These are phyloP conservation scores for Siderastrea siderea DNA, from an alignment of 92 coral and sea anemone genomes.

Conservation along the genomic window DNA sequence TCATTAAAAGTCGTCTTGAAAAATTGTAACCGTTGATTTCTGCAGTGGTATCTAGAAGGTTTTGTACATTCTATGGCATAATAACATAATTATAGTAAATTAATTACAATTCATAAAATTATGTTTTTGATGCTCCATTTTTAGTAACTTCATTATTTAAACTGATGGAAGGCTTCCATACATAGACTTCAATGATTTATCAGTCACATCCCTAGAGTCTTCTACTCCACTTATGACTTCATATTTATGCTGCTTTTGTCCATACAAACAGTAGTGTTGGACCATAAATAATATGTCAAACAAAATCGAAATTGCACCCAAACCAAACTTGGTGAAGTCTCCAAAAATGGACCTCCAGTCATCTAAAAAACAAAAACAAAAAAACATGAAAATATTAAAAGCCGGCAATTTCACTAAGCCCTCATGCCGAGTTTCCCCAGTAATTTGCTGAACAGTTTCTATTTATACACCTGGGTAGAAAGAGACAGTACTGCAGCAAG, in stretches of 20 bases:
- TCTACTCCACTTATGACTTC: constrained; percentile 48
- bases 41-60: no score
- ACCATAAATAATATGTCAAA: constrained; percentile 89
- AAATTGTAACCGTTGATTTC: no score
- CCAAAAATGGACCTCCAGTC: constrained; percentile 98
- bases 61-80: no score
- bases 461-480: no score
- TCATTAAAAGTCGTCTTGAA: no score
- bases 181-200: constrained; percentile 17
- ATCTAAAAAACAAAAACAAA: constrained; percentile 68
- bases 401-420: no score
- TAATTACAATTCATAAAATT: no score
- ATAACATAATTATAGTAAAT: no score
- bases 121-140: background rate
- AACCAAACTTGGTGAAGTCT: constrained; percentile 96
- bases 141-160: background rate
- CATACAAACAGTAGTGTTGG: constrained; percentile 90
- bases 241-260: constrained; percentile 49
- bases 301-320: constrained; percentile 90
- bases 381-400: background rate
- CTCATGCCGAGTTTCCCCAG: no score
- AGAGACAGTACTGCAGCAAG: no score
- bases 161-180: constrained; percentile 14
- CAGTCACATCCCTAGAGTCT: background rate
- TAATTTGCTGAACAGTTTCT: no score